A percentile compares a stretch with the other conserved stretches of the same genome.
phyloP scores from a whole-genome alignment of 2,113 vertebrate species.

The Solea solea region DNA sequence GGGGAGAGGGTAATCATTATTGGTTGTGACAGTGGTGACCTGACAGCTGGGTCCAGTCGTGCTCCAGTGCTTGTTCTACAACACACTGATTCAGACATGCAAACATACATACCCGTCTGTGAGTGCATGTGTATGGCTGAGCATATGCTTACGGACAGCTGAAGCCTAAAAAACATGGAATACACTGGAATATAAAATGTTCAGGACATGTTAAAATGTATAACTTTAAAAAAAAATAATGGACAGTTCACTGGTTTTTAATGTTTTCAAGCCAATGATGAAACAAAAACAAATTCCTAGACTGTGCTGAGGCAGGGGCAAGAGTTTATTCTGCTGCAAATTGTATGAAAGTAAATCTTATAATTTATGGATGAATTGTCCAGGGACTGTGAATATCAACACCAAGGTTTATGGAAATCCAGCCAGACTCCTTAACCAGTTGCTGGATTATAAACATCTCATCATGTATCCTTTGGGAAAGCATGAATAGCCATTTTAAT shows the following conservation, averaged over 20 bases:
- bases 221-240: conserved; percentile 21
- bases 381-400: background rate
- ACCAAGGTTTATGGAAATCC: background rate
- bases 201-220: conserved; percentile 45
- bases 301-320: background rate
- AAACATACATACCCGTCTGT: conserved; percentile 28
- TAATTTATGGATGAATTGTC: background rate
- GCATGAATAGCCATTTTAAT: background rate
- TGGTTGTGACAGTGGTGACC: conserved; percentile 82
- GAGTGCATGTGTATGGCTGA: conserved; percentile 17
- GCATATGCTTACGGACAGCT: conserved; percentile 41
- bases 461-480: background rate
- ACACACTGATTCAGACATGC: conserved; percentile 64
- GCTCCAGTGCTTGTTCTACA: conserved; percentile 83
- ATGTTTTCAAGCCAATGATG: background rate
- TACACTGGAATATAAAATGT: conserved; percentile 26
- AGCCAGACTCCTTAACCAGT: background rate
- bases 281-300: background rate
- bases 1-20: conserved; percentile 82
- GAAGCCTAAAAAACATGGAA: conserved; percentile 36
- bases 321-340: background rate
- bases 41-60: conserved; percentile 84
- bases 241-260: background rate
- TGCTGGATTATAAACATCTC: background rate
- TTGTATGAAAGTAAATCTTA: no score